Evolutionary conservation across 2,113 vertebrate genomes (phyloP).

Genomic region (Cyanistes caeruleus): DNA sequence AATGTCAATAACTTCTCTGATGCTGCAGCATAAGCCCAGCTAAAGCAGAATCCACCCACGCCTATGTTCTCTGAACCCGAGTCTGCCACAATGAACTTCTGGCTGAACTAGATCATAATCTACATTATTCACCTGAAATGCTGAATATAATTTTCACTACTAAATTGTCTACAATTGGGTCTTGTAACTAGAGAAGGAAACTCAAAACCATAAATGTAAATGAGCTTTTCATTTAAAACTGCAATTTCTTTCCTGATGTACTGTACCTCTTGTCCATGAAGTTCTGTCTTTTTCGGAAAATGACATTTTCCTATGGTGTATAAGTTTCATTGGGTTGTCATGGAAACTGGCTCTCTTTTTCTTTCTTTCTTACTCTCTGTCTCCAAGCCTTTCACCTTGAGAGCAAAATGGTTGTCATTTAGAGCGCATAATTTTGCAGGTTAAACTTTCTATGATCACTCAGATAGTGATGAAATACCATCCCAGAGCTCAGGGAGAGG

Average conservation of each 20-base stretch:
- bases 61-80: not conserved
- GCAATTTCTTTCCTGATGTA: conserved; percentile 40
- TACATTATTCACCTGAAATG: conserved; percentile 22
- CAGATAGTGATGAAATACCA: not conserved
- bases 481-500: not conserved
- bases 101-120: not conserved
- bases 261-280: conserved; percentile 37
- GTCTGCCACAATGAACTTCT: not conserved
- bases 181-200: conserved; percentile 28
- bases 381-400: conserved; percentile 58
- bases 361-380: not conserved
- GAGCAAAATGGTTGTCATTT: conserved; percentile 61
- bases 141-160: conserved; percentile 25
- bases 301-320: conserved; percentile 21
- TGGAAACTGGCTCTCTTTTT: conserved; percentile 53
- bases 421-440: not conserved
- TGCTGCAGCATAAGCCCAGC: not conserved
- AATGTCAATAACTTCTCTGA: not conserved
- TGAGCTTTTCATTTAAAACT: conserved; percentile 37
- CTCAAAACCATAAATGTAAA: conserved; percentile 39
- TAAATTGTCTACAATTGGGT: conserved; percentile 16
- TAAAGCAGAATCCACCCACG: not conserved
- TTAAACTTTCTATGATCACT: conserved; percentile 45
- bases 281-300: conserved; percentile 39
- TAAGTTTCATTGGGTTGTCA: conserved; percentile 50